Conservation (phyloP, 2,888 invertebrate genomes). For the Eubasilissa splendida region DNA sequence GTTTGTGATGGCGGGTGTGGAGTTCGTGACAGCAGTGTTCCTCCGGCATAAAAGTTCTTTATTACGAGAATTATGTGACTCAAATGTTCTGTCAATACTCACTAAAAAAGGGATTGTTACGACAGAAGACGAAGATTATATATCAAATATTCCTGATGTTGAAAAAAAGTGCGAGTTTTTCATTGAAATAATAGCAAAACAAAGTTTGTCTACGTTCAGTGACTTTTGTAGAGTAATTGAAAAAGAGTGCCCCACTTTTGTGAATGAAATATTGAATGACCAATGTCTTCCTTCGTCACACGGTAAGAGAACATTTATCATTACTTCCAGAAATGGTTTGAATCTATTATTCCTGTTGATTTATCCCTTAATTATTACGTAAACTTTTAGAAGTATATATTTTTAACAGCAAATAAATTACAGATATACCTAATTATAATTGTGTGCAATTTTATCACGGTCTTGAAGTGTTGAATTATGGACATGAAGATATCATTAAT, state of each 20-base stretch:
- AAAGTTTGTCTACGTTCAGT: conserved; percentile 74
- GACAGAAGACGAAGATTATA: conserved; percentile 74
- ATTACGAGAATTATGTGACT: conserved; percentile 75
- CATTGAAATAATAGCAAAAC: conserved; percentile 76
- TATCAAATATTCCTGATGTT: conserved; percentile 68
- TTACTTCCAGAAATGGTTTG: too few relatives aligned
- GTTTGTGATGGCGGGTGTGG: conserved; percentile 68
- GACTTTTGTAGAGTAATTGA: conserved; percentile 76
- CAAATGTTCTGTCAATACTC: conserved; percentile 75
- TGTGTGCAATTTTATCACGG: too few relatives aligned
- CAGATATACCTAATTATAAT: too few relatives aligned
- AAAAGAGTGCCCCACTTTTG: conserved; percentile 76
- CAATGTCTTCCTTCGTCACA: conserved; percentile 38
- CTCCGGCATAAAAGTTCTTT: conserved; percentile 76
- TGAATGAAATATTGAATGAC: conserved; percentile 61
- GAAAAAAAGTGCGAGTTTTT: conserved; percentile 74
- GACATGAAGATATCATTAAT: too few relatives aligned
- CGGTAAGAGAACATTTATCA: conserved; percentile 28
- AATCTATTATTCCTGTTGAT: too few relatives aligned
- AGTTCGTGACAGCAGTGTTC: conserved; percentile 75
- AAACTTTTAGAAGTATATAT: too few relatives aligned
- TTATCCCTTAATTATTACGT: too few relatives aligned
- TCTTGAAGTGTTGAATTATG: too few relatives aligned
- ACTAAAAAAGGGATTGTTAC: conserved; percentile 78
- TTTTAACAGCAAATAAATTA: too few relatives aligned